Percentiles rank a stretch among this genome's conserved stretches.
phyloP scores from a whole-genome alignment of 2,888 invertebrate genomes.

The Zele albiditarsus region DNA sequence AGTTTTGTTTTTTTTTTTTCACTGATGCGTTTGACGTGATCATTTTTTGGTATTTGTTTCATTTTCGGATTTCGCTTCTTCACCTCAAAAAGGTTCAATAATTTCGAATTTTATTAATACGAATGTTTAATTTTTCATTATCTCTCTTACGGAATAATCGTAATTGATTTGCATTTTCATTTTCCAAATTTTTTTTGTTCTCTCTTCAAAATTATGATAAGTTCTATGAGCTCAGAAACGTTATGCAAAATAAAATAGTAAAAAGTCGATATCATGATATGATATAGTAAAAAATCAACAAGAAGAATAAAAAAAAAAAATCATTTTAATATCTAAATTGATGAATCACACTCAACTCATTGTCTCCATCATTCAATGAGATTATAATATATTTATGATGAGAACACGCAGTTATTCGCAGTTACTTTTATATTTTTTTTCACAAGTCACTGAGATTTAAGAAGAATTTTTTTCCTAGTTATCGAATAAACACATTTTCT shows the following conservation, averaged over 20 bases:
- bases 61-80: neutral
- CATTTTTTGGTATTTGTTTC: neutral
- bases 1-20: conserved; percentile 20
- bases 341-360: conserved; percentile 6
- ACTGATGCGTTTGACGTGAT: conserved; percentile 3
- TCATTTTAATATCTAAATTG: neutral
- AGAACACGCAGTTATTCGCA: neutral
- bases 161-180: neutral
- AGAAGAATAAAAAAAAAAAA: conserved; percentile 4
- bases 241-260: neutral
- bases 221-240: neutral
- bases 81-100: neutral
- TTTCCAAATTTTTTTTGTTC: neutral
- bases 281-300: neutral
- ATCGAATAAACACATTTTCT: neutral
- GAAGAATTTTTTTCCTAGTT: neutral
- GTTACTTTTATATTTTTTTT: neutral
- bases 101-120: neutral
- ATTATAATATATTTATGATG: conserved; percentile 8
- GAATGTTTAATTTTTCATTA: neutral
- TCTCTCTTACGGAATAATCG: neutral
- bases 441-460: neutral
- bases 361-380: neutral
- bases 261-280: neutral
- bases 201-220: neutral